Evolutionary conservation across 2,797 vertebrate species (phyloP).

Genomic region (Oryzias dopingdopingensis): DNA sequence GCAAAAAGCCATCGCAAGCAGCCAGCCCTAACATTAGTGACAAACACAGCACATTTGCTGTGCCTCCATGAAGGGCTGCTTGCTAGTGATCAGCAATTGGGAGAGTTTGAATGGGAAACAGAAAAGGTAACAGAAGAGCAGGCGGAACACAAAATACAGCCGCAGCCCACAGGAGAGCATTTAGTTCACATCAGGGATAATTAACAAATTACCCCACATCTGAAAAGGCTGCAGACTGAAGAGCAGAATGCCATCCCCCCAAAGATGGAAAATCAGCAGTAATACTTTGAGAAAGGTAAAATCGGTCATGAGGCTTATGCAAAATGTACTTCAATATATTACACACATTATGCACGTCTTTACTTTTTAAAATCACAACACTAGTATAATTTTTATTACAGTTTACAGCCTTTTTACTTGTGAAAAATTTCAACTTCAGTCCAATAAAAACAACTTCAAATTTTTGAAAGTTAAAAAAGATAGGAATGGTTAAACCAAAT

Average conservation of each 20-base stretch:
- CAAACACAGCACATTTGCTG: background rate
- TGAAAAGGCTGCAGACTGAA: constrained; percentile 1
- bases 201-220: constrained; percentile 4
- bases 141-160: background rate
- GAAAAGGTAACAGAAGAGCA: background rate
- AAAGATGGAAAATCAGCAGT: background rate
- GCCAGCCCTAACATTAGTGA: background rate
- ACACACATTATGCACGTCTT: too few relatives aligned
- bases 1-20: background rate
- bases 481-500: background rate
- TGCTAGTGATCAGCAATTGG: background rate
- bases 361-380: too few relatives aligned
- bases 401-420: too few relatives aligned
- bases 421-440: too few relatives aligned
- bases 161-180: background rate
- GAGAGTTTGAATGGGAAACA: constrained; percentile 7
- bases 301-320: too few relatives aligned
- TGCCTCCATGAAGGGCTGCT: background rate
- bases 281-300: too few relatives aligned
- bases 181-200: constrained; percentile 2
- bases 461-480: background rate
- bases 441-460: too few relatives aligned
- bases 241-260: background rate
- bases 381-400: too few relatives aligned
- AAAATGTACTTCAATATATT: too few relatives aligned